Base-by-base conservation (phyloP, 2,113 vertebrate genomes). In the Paracyprichromis sp. region DNA sequence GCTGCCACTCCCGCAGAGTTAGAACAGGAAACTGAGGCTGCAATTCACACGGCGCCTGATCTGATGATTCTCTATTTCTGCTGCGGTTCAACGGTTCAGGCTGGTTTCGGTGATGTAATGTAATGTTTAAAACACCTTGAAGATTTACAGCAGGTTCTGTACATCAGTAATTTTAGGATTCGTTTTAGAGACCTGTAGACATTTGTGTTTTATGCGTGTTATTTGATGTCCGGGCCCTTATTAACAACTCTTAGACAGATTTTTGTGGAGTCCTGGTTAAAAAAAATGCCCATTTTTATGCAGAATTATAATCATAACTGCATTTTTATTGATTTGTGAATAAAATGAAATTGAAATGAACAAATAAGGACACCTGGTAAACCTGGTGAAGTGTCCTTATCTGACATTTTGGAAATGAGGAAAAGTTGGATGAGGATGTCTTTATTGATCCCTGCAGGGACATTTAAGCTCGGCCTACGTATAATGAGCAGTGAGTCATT, bases 261-360 rank as follows among this genome's bases (percentile, higher is more conserved):
- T 17, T 40, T 13, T 71, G 5, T 24, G n/a, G 38, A 71, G 66
- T 45, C 21, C 21, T 26, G 40, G 14, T 73, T 26, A 45, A 45
- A 1, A 16, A 1, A 45, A 73, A 45, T 26, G 13, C 2, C n/a
- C 3, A 0, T 9, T 71, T 43, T 71, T 43, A 24, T 2, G 36
- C 36, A 16, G 8, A 24, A 43, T 71, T 24, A 71, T 24, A 40
- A 1, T 71, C 1, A 12, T 71, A 71, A 71, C n/a, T 43, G 66
- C 8, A 73, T 73, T 45, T 73, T 47, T 26, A 45, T 73, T 29
- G 9, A 26, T 73, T 26, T 73, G 21, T 73, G 69, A 73, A 73
- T 73, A 43, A 47, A 73, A 10, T 7, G 21, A 73, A 73, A 10
- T 43, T 17, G 13, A 73, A 73, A 26, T 45, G 69, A 73, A 29